Conservation (phyloP, 2,113 vertebrate species). For the Pseudorhombus dupliciocellatus region DNA sequence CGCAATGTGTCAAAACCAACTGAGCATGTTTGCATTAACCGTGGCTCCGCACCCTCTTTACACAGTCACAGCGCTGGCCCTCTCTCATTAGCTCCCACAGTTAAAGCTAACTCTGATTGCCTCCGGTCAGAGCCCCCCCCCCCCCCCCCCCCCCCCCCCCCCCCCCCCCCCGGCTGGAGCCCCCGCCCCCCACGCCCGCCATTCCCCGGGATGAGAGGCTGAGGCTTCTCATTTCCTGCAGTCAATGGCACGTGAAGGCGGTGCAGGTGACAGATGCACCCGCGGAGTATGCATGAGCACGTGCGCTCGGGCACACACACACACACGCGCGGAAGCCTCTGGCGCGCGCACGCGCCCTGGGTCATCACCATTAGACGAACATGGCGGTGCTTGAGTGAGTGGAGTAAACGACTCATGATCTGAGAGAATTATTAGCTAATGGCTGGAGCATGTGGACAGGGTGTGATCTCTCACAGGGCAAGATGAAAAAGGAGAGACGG, state of each 20-base stretch:
- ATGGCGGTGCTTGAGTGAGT: conserved; percentile 50
- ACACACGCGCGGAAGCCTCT: conserved; percentile 3
- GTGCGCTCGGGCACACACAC: neutral
- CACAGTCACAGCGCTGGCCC: conserved; percentile 45
- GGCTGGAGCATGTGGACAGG: conserved; percentile 60
- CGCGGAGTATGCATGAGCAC: conserved; percentile 21
- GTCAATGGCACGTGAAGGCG: conserved; percentile 76
- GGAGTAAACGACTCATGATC: conserved; percentile 68
- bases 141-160: too few species aligned
- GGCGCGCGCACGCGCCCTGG: conserved; percentile 39
- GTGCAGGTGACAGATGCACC: conserved; percentile 68
- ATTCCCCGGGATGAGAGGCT: conserved; percentile 43
- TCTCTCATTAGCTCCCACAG: conserved; percentile 64
- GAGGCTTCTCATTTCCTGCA: conserved; percentile 66
- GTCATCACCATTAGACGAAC: conserved; percentile 67
- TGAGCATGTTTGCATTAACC: conserved; percentile 57
- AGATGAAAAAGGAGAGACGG: conserved; percentile 24
- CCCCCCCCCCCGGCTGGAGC: too few species aligned
- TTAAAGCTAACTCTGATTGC: conserved; percentile 69
- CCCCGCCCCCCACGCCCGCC: too few species aligned
- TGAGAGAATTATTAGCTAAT: conserved; percentile 73
- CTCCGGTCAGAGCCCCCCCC: conserved; percentile 49
- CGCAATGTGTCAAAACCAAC: conserved; percentile 61
- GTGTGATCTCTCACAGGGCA: conserved; percentile 52
- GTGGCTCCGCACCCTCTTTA: conserved; percentile 43